phyloP scores from a whole-genome alignment of 1,140 invertebrate species.

The Sinella curviseta region DNA sequence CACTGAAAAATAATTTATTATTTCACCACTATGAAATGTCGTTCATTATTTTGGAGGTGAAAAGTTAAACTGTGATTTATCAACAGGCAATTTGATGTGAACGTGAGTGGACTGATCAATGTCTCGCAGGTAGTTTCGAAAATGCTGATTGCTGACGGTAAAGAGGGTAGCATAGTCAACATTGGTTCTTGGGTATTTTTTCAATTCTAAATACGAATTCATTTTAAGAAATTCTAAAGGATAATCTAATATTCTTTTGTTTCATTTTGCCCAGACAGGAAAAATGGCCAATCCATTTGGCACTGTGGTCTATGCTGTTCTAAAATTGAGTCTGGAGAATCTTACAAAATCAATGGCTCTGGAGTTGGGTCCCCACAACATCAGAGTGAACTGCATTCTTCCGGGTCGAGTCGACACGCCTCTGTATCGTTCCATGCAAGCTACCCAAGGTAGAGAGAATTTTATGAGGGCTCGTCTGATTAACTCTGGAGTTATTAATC shows the following conservation, averaged over 20 bases:
- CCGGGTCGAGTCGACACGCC: slow-evolving; percentile 1
- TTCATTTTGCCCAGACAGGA: background rate
- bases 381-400: slow-evolving; percentile 33
- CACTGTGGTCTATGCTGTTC: background rate
- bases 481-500: background rate
- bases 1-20: slow-evolving; percentile 40
- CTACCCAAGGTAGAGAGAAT: background rate
- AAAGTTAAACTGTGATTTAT: background rate
- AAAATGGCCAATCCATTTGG: background rate
- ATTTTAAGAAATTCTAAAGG: background rate
- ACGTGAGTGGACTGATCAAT: slow-evolving; percentile 80
- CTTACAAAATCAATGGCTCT: slow-evolving; percentile 37
- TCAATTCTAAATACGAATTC: background rate
- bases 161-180: slow-evolving; percentile 79
- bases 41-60: background rate
- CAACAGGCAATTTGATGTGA: slow-evolving; percentile 70
- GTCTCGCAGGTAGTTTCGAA: slow-evolving; percentile 75
- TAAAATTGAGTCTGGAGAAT: slow-evolving; percentile 1
- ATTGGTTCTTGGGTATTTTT: slow-evolving; percentile 72
- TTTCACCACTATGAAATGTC: background rate
- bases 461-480: background rate
- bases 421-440: background rate
- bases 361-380: slow-evolving; percentile 57
- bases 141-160: slow-evolving; percentile 70
- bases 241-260: no score